Evolutionary conservation across 2,888 invertebrate genomes (phyloP).

Genomic region (Drosophila sordidula): DNA sequence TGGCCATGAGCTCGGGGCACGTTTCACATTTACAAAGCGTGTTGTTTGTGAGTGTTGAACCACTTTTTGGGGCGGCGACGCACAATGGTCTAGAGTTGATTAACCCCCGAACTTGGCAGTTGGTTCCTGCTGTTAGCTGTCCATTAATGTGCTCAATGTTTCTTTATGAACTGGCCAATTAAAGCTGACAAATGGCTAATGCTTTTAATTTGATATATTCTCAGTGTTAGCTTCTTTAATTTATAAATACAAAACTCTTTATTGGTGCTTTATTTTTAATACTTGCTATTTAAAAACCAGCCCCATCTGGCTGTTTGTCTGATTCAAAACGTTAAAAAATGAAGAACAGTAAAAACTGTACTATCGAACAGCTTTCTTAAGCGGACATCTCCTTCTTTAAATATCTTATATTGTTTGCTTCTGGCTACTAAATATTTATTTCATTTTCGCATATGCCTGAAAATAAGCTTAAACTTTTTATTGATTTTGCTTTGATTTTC

Average conservation of each 20-base stretch:
- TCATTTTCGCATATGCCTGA: background rate
- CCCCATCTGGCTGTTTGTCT: too few relatives aligned
- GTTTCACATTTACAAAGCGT: constrained; percentile 29
- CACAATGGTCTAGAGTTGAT: constrained; percentile 33
- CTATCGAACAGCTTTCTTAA: too few relatives aligned
- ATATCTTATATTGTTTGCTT: too few relatives aligned
- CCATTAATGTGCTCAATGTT: constrained; percentile 16
- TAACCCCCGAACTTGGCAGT: constrained; percentile 36
- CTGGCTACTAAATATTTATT: background rate
- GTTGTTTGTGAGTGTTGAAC: constrained; percentile 3
- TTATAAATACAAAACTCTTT: too few relatives aligned
- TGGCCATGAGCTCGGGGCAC: constrained; percentile 26
- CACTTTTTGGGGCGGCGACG: constrained; percentile 9
- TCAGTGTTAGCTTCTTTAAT: background rate
- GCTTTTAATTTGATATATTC: constrained; percentile 5
- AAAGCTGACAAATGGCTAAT: constrained; percentile 4
- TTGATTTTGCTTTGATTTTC: too few relatives aligned
- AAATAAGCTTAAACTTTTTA: too few relatives aligned
- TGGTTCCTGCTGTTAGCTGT: constrained; percentile 5
- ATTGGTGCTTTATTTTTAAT: too few relatives aligned
- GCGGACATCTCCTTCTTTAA: too few relatives aligned
- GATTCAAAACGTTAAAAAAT: too few relatives aligned
- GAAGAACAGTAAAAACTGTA: too few relatives aligned
- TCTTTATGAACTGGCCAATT: background rate
- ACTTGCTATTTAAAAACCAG: too few relatives aligned